Base-by-base conservation (phyloP, 1,140 invertebrate species). In the Aphelenchoides fujianensis region DNA sequence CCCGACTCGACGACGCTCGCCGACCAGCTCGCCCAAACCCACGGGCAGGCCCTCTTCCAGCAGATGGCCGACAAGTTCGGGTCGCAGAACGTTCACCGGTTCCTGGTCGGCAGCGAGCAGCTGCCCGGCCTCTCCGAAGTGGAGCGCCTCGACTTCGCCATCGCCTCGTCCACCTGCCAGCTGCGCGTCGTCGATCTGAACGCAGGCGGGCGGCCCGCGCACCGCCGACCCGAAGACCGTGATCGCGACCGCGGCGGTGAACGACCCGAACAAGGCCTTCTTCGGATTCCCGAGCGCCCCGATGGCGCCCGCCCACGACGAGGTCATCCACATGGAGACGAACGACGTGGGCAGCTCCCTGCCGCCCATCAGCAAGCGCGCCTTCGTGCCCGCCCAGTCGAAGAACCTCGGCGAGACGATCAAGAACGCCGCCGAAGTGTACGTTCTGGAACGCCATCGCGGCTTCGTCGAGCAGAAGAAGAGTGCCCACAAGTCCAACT, bases 131-230 rank as follows among this genome's bases (percentile, higher is more conserved):
- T 66, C 12, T 32, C n/a, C 12, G 63, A 66, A 66, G 63, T 37
- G 1, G 63, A 66, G 53, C 63, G 32, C 1, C 31, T 66, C 12
- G 16, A n/a, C 32, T 66, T 66, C 7, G 16, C 31, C 12, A 3
- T 66, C 31, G 19, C 31, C 0, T 36, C 31, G 31, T 30, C 63
- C 12, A 66, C 12, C 34, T 37, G 36, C 2, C 63, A 66, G 32
- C 16, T 66, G 31, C 16, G 32, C 12, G 32, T 66, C 12, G 27
- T 66, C 30, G 63, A 66, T 55, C 32, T 66, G 63, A 66, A 66
- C 31, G 63, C 63, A n/a, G 3, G 23, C 31, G 28, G 34, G 5
- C 34, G 7, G 5, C 19, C 34, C 55, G 7, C 55, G 19, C 28
- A 48, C 41, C 12, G 23, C 41, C 41, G 41, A 48, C 23, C 41